Evolutionary conservation across 1,140 invertebrate species (phyloP).

Genomic region (Psilanteris sp.): DNA sequence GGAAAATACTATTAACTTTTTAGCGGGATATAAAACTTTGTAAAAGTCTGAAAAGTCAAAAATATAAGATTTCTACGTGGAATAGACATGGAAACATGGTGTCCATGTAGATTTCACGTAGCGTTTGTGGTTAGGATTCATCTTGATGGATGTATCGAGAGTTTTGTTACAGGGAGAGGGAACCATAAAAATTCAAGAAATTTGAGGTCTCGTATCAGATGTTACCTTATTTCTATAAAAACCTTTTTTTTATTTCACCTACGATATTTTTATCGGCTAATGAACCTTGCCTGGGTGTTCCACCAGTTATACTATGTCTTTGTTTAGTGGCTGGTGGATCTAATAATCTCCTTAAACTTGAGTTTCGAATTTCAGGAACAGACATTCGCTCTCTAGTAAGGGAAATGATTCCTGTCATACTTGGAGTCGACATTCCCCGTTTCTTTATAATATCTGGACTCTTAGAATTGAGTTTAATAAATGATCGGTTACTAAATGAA

Average conservation of each 20-base stretch:
- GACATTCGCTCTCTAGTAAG: conserved; percentile 72
- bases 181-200: too few species aligned
- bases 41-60: too few species aligned
- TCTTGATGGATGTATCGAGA: too few species aligned
- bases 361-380: conserved; percentile 75
- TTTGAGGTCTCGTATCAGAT: too few species aligned
- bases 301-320: conserved; percentile 74
- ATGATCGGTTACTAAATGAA: conserved; percentile 21
- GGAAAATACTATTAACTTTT: too few species aligned
- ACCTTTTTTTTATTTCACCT: conserved; percentile 53
- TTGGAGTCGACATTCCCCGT: conserved; percentile 35
- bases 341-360: conserved; percentile 72
- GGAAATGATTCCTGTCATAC: conserved; percentile 2
- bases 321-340: conserved; percentile 72
- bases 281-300: conserved; percentile 58
- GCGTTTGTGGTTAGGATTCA: too few species aligned
- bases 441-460: conserved; percentile 21
- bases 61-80: too few species aligned
- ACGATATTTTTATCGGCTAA: conserved; percentile 58
- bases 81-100: too few species aligned
- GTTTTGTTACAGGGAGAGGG: too few species aligned
- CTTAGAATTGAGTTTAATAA: neutral
- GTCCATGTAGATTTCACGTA: too few species aligned
- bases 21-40: too few species aligned
- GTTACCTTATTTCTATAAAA: conserved; percentile 4